Base-by-base conservation (phyloP, 2,113 vertebrate genomes). In the Cercopithecus mona region DNA sequence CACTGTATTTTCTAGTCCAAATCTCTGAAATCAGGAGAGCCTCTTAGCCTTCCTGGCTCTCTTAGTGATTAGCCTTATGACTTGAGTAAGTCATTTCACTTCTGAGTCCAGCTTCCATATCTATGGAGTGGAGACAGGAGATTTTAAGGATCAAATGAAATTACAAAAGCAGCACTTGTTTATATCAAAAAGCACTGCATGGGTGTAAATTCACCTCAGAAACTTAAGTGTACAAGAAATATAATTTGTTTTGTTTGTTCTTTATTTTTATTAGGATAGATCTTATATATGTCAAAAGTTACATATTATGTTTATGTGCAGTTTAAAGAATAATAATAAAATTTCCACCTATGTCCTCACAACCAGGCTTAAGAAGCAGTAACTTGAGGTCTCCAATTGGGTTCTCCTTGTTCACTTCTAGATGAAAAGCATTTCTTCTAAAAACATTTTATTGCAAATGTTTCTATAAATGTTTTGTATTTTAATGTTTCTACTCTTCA, bases 301-400 rank as follows among this genome's bases (percentile, higher is more conserved):
- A 78, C 76, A 38, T 25, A 23, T 59, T 79, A 40, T 75, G 0
- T 90, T 70, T 90, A 55, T 48, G 8, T 13, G 38, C 55, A 13
- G 13, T 50, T 92, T 95, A 72, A 88, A 82, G 32, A 94, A 81
- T 73, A 84, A 75, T n/a, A 80, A 79, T 86, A 81, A 94, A 81
- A 66, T 50, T 30, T 50, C 25, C 3, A 64, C 8, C 17, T 20
- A 35, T 59, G 22, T 84, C 9, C 8, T 83, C 22, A 64, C 5
- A 79, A 61, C 25, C 23, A 92, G 68, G 57, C 35, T 55, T 61
- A 75, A 94, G 57, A 76, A 81, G 30, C 6, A 45, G 61, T 81
- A 73, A 72, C 35, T 78, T 72, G 52, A 93, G 11, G 9, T 78
- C 43, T 18, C 18, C 52, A 84, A 18, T 66, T 64, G 48, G 38